Base-by-base conservation (phyloP, 2,888 invertebrate species). In the Phortica okadai region DNA sequence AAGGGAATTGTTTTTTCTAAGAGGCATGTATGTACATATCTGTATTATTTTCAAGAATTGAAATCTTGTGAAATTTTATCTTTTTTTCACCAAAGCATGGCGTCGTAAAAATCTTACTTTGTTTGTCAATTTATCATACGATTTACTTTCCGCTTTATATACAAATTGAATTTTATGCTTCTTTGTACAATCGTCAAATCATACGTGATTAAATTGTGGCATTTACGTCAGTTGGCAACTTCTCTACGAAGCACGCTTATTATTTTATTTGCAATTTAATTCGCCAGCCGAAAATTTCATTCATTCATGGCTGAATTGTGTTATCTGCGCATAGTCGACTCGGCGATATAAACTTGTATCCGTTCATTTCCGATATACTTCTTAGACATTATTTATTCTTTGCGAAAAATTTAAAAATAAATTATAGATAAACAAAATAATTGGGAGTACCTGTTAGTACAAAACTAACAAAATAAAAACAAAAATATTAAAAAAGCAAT, bases 321-420 rank as follows among this genome's bases (percentile, higher is more conserved):
- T 25, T 74, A 64, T 74, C 33, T 74, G 33, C 74, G 74, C 70
- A 75, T 70, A 50, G 77, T 41, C 33, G 33, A 33, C 33, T 0
- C 0, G 2, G 33, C 33, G 33, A 33, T 33, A 33, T 33, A 4
- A 33, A 33, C 33, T 33, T 33, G 33, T 33, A 33, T 6, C 3
- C 86, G 85, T 82, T 80, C 84, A 88, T 83, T 88, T 87, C 87
- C 87, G 88, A 85, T 82, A 77, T 86, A 78, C 87, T 88, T 85
- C 85, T 88, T 84, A 80, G 67, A 72, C 82, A 83, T 82, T 80
- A 80, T 58, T 73, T 58, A n/a, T 14, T 73, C 33, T 44, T 73
- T 59, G 73, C 73, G 41, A 73, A 70, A 70, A 73, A 73, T 41
- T 58, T 42, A 41, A 73, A 73, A 73, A 73, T 73, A 73, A 58